These are phyloP conservation scores for Dorcus hopei DNA, from an alignment of 2,888 invertebrate genomes.

Conservation along the genomic window DNA sequence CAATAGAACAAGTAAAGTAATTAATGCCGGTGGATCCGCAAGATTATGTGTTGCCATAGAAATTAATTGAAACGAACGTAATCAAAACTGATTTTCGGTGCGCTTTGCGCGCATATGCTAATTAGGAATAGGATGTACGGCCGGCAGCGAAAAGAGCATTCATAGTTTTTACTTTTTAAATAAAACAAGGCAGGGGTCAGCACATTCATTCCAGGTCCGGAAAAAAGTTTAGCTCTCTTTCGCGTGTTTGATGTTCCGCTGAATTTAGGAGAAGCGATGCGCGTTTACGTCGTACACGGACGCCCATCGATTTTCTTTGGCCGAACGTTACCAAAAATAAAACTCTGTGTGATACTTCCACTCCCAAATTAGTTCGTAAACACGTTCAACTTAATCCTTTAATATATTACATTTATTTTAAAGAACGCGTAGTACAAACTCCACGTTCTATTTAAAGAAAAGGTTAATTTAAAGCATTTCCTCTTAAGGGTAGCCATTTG, in stretches of 20 bases:
- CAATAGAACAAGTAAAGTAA: no score
- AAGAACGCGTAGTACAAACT: no score
- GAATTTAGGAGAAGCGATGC: no score
- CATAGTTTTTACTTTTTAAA: constrained; percentile 45
- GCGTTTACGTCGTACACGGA: neutral
- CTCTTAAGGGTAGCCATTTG: neutral
- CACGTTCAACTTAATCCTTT: no score
- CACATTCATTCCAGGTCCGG: constrained; percentile 37
- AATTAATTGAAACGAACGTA: constrained; percentile 30
- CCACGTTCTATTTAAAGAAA: no score
- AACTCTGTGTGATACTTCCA: neutral
- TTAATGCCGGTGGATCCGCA: no score
- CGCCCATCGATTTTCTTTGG: neutral
- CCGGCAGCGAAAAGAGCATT: constrained; percentile 48
- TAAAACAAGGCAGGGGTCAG: constrained; percentile 51
- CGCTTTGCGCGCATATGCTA: constrained; percentile 45
- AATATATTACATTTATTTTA: no score
- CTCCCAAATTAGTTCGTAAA: no score
- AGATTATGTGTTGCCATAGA: neutral
- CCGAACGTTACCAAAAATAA: neutral
- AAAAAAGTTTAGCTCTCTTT: constrained; percentile 43
- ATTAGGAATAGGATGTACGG: constrained; percentile 49
- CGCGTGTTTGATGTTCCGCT: constrained; percentile 20
- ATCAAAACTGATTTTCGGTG: constrained; percentile 48
- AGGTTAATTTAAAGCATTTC: no score